These are phyloP conservation scores for Micropterix aruncella DNA, from an alignment of 2,888 invertebrate species.

Conservation along the genomic window DNA sequence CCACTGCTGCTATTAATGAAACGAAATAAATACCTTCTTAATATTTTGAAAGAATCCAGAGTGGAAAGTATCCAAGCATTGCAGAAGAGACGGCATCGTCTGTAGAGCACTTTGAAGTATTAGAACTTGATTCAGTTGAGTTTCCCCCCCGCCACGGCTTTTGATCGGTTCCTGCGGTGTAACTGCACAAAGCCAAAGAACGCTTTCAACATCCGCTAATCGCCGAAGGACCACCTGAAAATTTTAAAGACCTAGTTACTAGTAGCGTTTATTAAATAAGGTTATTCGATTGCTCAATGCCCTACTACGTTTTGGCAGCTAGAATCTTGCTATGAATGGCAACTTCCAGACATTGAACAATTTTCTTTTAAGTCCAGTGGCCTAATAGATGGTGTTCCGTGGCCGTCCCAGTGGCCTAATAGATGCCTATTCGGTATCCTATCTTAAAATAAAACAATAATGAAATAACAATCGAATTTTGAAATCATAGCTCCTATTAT, in stretches of 20 bases:
- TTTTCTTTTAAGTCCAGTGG: too few species aligned
- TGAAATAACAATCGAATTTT: too few species aligned
- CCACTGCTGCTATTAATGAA: too few species aligned
- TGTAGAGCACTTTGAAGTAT: slow-evolving; percentile 66
- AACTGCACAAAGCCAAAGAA: slow-evolving; percentile 44
- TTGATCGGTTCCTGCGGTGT: slow-evolving; percentile 30
- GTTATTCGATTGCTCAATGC: not conserved
- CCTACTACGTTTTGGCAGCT: too few species aligned
- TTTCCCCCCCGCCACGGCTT: slow-evolving; percentile 38
- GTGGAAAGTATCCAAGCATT: slow-evolving; percentile 35
- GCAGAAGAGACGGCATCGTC: slow-evolving; percentile 48
- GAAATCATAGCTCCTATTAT: too few species aligned
- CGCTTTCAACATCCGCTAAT: slow-evolving; percentile 64
- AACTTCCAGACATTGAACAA: too few species aligned
- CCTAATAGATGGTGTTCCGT: too few species aligned
- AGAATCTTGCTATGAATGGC: too few species aligned
- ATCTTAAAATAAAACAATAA: too few species aligned
- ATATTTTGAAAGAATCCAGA: slow-evolving; percentile 19
- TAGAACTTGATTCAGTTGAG: slow-evolving; percentile 63
- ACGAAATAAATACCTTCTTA: slow-evolving; percentile 39
- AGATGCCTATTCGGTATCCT: too few species aligned
- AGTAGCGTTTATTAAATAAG: slow-evolving; percentile 1
- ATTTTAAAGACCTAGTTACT: slow-evolving; percentile 3
- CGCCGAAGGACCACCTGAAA: slow-evolving; percentile 47
- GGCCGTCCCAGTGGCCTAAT: too few species aligned